These are phyloP conservation scores for Saxidomus purpurata DNA, from an alignment of 1,140 invertebrate species.

Conservation along the genomic window DNA sequence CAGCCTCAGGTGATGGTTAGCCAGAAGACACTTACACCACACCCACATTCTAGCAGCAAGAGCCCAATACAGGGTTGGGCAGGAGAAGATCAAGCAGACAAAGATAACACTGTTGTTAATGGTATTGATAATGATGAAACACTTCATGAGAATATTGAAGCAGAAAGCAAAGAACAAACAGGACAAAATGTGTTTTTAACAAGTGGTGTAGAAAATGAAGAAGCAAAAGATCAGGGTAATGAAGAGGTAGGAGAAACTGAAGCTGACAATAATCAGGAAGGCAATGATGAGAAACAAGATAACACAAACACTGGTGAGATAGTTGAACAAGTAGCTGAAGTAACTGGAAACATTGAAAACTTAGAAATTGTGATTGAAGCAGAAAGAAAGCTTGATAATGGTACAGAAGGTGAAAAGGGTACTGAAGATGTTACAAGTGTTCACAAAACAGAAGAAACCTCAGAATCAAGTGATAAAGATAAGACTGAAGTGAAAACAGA, in stretches of 20 bases:
- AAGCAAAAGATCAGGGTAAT: slow-evolving; percentile 14
- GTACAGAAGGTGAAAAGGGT: slow-evolving; percentile 14
- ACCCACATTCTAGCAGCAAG: slow-evolving; percentile 22
- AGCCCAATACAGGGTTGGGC: slow-evolving; percentile 53
- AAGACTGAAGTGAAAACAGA: slow-evolving; percentile 58
- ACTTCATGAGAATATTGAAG: neutral
- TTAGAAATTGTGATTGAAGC: neutral
- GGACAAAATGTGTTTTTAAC: neutral
- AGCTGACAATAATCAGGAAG: slow-evolving; percentile 3
- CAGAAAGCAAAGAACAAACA: neutral
- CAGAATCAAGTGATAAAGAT: slow-evolving; percentile 44
- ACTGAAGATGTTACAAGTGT: slow-evolving; percentile 39
- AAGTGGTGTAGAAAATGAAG: slow-evolving; percentile 6
- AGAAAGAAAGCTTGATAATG: neutral
- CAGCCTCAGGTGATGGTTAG: slow-evolving; percentile 54
- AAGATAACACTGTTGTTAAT: slow-evolving; percentile 10
- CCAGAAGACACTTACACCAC: slow-evolving; percentile 40
- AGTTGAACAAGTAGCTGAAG: slow-evolving; percentile 21
- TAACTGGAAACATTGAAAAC: neutral
- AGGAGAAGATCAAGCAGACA: neutral
- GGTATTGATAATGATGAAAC: slow-evolving; percentile 18
- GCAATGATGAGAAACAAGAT: neutral
- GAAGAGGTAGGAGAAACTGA: neutral
- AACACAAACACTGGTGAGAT: neutral
- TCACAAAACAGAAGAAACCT: slow-evolving; percentile 49